phyloP scores from a whole-genome alignment of 1,140 invertebrate genomes.

The Globodera ellingtonae region DNA sequence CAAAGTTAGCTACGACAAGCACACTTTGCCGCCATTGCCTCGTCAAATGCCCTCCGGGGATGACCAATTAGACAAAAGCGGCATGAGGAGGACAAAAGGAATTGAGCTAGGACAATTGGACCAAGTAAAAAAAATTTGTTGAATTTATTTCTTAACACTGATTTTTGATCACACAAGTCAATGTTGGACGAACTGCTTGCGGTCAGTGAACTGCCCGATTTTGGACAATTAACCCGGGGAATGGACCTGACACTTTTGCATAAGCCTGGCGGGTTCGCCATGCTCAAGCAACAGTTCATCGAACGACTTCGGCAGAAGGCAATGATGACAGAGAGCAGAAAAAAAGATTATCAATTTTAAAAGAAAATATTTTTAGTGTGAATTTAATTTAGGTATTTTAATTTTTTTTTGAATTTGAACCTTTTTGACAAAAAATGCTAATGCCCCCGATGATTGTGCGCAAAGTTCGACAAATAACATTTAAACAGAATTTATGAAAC shows the following conservation, averaged over 20 bases:
- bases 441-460: too few species aligned
- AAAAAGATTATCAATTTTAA: neutral
- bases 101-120: neutral
- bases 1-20: too few species aligned
- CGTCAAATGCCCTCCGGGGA: neutral
- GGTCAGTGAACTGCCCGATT: slow-evolving; percentile 50
- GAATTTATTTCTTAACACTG: neutral
- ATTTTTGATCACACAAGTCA: slow-evolving; percentile 1
- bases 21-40: neutral
- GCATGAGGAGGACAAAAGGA: neutral
- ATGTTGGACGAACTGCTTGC: slow-evolving; percentile 50
- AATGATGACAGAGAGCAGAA: neutral
- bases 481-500: too few species aligned
- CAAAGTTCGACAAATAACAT: too few species aligned
- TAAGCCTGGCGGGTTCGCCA: slow-evolving; percentile 53
- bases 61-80: neutral
- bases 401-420: too few species aligned
- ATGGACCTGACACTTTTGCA: slow-evolving; percentile 55
- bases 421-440: too few species aligned
- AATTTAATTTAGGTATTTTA: too few species aligned
- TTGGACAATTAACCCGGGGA: slow-evolving; percentile 56
- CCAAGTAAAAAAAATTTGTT: slow-evolving; percentile 11
- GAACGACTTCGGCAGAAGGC: slow-evolving; percentile 38
- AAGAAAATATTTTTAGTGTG: too few species aligned
- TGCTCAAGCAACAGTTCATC: slow-evolving; percentile 56